phyloP scores from a whole-genome alignment of 1,140 invertebrate genomes.

The Theocolax elegans region DNA sequence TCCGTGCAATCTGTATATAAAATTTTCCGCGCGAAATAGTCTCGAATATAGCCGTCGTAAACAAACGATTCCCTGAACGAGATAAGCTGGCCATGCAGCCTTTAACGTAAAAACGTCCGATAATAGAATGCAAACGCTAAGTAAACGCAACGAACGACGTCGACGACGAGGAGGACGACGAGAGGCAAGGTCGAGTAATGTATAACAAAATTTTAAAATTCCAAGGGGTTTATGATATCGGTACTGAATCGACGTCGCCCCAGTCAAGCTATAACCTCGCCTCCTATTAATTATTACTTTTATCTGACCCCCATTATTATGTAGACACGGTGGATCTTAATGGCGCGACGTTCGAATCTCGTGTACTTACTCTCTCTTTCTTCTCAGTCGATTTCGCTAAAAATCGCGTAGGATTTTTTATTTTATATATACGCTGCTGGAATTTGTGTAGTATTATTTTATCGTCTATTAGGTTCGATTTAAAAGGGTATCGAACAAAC shows the following conservation, averaged over 20 bases:
- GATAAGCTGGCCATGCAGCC: background rate
- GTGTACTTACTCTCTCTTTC: too few relatives aligned
- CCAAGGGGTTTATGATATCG: background rate
- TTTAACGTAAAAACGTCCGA: slow-evolving; percentile 2
- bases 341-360: background rate
- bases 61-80: background rate
- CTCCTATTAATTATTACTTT: slow-evolving; percentile 31
- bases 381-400: too few relatives aligned
- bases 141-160: slow-evolving; percentile 10
- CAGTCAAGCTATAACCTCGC: background rate
- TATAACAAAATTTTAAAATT: background rate
- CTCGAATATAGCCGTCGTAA: background rate
- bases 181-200: slow-evolving; percentile 9
- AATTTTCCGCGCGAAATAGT: too few relatives aligned
- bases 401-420: too few relatives aligned
- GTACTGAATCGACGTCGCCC: background rate
- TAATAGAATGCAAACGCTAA: slow-evolving; percentile 10
- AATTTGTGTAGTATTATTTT: background rate
- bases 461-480: too few relatives aligned
- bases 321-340: background rate
- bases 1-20: too few relatives aligned
- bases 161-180: background rate
- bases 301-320: slow-evolving; percentile 18
- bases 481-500: too few relatives aligned
- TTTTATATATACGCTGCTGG: too few relatives aligned